Conservation (phyloP, 1,140 invertebrate species). For the Eueides isabella region DNA sequence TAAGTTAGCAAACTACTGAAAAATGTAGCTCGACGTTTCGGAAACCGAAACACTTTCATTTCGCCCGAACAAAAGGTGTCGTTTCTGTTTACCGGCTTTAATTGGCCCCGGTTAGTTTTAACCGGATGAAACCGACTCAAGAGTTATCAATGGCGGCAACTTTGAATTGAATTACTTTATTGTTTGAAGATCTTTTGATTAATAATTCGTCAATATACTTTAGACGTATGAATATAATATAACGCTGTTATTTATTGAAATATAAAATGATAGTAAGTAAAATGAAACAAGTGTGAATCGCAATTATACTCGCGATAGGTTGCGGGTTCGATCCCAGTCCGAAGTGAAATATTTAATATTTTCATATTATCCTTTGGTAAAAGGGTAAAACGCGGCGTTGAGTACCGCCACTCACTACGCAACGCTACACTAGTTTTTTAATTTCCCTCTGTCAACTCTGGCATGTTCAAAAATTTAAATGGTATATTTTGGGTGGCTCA, state of each 20-base stretch:
- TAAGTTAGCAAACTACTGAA: not conserved
- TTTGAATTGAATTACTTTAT: slow-evolving; percentile 24
- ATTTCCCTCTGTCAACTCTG: too few species aligned
- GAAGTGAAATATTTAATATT: too few species aligned
- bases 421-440: too few species aligned
- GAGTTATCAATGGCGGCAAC: slow-evolving; percentile 30
- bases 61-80: slow-evolving; percentile 17
- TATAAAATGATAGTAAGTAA: too few species aligned
- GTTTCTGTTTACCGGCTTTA: slow-evolving; percentile 39
- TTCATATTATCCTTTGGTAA: too few species aligned
- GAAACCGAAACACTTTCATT: not conserved
- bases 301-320: too few species aligned
- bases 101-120: slow-evolving; percentile 47
- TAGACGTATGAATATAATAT: not conserved
- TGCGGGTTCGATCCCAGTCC: too few species aligned
- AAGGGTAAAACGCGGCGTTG: too few species aligned
- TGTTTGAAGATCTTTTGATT: slow-evolving; percentile 18
- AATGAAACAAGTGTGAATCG: too few species aligned
- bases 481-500: too few species aligned
- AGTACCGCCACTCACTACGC: too few species aligned
- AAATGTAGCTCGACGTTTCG: not conserved
- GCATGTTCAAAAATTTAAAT: too few species aligned
- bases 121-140: slow-evolving; percentile 40
- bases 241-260: not conserved
- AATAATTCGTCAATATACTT: not conserved